These are phyloP conservation scores for Trachymyrmex cornetzi DNA, from an alignment of 1,140 invertebrate genomes.

Conservation along the genomic window DNA sequence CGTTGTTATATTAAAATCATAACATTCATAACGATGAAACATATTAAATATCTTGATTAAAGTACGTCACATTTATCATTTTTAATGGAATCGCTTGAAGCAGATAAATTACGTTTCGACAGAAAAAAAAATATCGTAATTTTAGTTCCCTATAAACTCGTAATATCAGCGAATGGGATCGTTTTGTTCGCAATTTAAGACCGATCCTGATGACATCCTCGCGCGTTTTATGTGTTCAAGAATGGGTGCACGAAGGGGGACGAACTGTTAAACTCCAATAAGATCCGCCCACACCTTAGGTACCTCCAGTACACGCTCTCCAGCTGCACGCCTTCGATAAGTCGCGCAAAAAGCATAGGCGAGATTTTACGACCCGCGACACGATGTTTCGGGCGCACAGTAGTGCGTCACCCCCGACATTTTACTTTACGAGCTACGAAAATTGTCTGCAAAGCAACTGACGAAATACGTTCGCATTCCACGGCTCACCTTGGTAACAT, in stretches of 20 bases:
- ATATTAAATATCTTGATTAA: background rate
- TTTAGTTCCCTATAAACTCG: conserved; percentile 6
- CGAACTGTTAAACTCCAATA: conserved; percentile 63
- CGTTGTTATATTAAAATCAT: background rate
- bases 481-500: background rate
- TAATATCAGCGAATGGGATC: conserved; percentile 10
- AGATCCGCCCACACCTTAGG: background rate
- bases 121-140: background rate
- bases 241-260: background rate
- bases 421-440: conserved; percentile 10
- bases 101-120: background rate
- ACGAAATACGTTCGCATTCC: background rate
- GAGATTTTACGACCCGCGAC: conserved; percentile 52
- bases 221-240: conserved; percentile 35
- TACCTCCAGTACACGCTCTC: background rate
- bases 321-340: conserved; percentile 59
- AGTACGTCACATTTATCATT: background rate
- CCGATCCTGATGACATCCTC: conserved; percentile 44
- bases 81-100: background rate
- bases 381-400: background rate
- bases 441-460: background rate
- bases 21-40: too few relatives aligned
- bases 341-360: conserved; percentile 31
- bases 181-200: conserved; percentile 65
- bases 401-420: conserved; percentile 30